A percentile compares a stretch with the other conserved stretches of the same genome.
phyloP scores from a whole-genome alignment of 2,797 vertebrate species.

The Poecilia picta region DNA sequence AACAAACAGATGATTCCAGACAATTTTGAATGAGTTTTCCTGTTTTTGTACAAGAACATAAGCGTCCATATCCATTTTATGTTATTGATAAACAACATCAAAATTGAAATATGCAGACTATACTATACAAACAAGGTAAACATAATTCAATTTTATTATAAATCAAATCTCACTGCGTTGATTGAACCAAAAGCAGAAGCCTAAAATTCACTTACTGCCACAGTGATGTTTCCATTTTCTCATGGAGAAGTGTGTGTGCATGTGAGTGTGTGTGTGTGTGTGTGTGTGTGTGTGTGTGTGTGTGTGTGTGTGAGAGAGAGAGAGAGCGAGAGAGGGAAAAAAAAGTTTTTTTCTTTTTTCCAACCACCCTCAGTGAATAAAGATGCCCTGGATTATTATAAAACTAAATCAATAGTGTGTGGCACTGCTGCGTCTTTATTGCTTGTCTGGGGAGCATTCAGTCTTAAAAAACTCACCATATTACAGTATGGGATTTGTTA shows the following conservation, averaged over 20 bases:
- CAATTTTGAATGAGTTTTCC: neutral
- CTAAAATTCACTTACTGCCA: constrained; percentile 86
- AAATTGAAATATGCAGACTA: constrained; percentile 68
- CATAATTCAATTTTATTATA: constrained; percentile 84
- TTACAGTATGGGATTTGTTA: constrained; percentile 63
- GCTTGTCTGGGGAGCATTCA: constrained; percentile 64
- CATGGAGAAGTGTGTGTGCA: constrained; percentile 44
- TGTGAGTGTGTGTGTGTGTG: neutral
- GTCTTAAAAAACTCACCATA: constrained; percentile 63
- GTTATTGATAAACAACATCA: constrained; percentile 85
- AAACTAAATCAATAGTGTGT: constrained; percentile 76
- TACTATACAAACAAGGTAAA: constrained; percentile 46
- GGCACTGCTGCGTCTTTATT: constrained; percentile 75
- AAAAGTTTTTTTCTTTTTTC: constrained; percentile 39
- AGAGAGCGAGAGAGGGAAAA: neutral
- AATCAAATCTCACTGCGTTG: constrained; percentile 87
- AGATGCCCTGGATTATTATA: constrained; percentile 74
- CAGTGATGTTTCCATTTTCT: constrained; percentile 83
- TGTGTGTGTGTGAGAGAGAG: neutral
- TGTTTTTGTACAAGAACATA: constrained; percentile 22
- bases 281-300: constrained; percentile 18
- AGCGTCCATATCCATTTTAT: constrained; percentile 22
- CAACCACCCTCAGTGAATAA: constrained; percentile 63
- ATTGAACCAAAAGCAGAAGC: constrained; percentile 84
- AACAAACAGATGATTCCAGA: constrained; percentile 52